Conservation (phyloP, 2,888 invertebrate species). For the Agrochola lota region DNA sequence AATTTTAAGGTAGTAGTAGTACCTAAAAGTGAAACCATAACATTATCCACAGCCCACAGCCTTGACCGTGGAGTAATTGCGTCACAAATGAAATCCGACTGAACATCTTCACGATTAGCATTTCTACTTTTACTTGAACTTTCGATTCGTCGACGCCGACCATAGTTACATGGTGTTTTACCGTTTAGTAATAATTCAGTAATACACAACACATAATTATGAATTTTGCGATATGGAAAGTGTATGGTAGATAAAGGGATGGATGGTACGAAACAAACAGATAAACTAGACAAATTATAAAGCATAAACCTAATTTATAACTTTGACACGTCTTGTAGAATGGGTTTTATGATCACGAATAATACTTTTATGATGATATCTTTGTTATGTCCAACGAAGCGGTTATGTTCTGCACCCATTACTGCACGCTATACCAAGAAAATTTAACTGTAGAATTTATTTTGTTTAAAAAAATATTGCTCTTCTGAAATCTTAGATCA, state of each 20-base stretch:
- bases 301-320: constrained; percentile 25
- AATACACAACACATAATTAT: neutral
- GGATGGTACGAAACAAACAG: constrained; percentile 10
- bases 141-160: constrained; percentile 73
- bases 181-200: constrained; percentile 35
- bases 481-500: constrained; percentile 61
- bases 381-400: constrained; percentile 66
- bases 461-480: constrained; percentile 48
- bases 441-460: constrained; percentile 64
- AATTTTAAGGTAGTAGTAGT: constrained; percentile 40
- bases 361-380: constrained; percentile 56
- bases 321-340: constrained; percentile 37
- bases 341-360: constrained; percentile 44
- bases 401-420: constrained; percentile 75
- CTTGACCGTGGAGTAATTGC: constrained; percentile 75
- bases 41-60: constrained; percentile 68
- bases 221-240: constrained; percentile 4
- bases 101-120: constrained; percentile 76
- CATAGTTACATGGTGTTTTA: constrained; percentile 71
- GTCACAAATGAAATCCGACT: constrained; percentile 77
- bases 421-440: constrained; percentile 58
- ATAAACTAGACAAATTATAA: constrained; percentile 24
- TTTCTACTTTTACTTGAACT: constrained; percentile 86
- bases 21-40: constrained; percentile 77
- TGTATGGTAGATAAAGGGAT: neutral